Evolutionary conservation across 2,113 vertebrate species (phyloP), one percentile per base, ranked within the genome.

Genomic region (Podocnemis expansa): DNA sequence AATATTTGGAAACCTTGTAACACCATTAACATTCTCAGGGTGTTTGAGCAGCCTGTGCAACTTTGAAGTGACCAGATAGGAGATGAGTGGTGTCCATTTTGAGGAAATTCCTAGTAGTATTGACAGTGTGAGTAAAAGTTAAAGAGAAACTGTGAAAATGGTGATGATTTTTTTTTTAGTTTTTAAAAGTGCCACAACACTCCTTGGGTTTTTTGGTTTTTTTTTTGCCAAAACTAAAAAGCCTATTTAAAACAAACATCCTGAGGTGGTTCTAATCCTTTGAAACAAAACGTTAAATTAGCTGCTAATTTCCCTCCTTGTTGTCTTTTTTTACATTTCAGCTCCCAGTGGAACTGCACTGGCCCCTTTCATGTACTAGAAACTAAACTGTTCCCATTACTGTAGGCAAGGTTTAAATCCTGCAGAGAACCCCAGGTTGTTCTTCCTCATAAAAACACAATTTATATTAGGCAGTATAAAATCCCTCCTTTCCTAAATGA

Each of bases 361-460:
- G 6, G 70, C 21, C 73, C 78, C 78, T 10, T 0, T 6, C 0
- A 29, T 25, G n/a, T 43, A 41, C 27, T 58, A 29, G 10, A 1
- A 49, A 21, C 10, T 1, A 63, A 3, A 58, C 5, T 0, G 3
- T 27, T 25, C 11, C 43, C 58, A 24, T 11, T 1, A 9, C 80
- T 16, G 0, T 0, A 1, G 27, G 54, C 80, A 51, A 31, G 43
- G 58, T 54, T 80, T 49, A 8, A 67, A 13, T 58, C 17, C 4
- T 27, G 25, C 16, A n/a, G 81, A 38, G 38, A 73, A 54, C 55
- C 3, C 58, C 19, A 9, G 2, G 9, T 22, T 34, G 19, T 14
- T 58, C 27, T 27, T 58, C 38, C 67, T 41, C 67, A 73, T 10
- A 38, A 41, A 38, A 41, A 73, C 38, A 43, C 38, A 34, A 31